These are phyloP conservation scores for Thecophora atra DNA, from an alignment of 2,888 invertebrate genomes.

Conservation along the genomic window DNA sequence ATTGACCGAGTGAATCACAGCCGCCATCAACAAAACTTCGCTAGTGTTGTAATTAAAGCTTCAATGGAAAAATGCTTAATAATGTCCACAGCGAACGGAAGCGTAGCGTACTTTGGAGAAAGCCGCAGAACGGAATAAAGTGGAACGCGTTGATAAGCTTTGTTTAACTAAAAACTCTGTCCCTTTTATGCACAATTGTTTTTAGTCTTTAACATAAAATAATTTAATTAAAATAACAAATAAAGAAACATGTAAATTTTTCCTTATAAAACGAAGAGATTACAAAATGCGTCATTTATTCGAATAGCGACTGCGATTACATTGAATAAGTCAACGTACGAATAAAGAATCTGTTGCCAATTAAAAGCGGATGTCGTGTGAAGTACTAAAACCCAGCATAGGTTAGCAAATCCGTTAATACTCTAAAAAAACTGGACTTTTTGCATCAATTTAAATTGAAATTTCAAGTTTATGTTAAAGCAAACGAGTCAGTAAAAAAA, in stretches of 20 bases:
- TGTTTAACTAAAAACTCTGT: not conserved
- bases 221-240: too few species aligned
- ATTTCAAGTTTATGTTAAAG: too few species aligned
- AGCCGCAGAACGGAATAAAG: not conserved
- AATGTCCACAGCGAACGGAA: not conserved
- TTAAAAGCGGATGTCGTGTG: not conserved
- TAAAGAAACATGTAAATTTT: too few species aligned
- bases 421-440: too few species aligned
- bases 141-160: not conserved
- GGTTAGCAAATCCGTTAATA: too few species aligned
- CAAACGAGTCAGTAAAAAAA: too few species aligned
- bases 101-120: constrained; percentile 1
- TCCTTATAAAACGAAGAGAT: too few species aligned
- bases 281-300: not conserved
- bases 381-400: too few species aligned
- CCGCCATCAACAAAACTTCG: constrained; percentile 20
- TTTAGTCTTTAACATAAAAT: not conserved
- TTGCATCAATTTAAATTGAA: too few species aligned
- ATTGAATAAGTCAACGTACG: not conserved
- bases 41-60: constrained; percentile 1
- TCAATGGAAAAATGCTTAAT: not conserved
- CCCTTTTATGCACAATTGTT: not conserved
- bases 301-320: not conserved
- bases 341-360: constrained; percentile 20
- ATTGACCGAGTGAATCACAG: not conserved